Evolutionary conservation across 2,888 invertebrate genomes (phyloP).

Genomic region (Pelosia muscerda): DNA sequence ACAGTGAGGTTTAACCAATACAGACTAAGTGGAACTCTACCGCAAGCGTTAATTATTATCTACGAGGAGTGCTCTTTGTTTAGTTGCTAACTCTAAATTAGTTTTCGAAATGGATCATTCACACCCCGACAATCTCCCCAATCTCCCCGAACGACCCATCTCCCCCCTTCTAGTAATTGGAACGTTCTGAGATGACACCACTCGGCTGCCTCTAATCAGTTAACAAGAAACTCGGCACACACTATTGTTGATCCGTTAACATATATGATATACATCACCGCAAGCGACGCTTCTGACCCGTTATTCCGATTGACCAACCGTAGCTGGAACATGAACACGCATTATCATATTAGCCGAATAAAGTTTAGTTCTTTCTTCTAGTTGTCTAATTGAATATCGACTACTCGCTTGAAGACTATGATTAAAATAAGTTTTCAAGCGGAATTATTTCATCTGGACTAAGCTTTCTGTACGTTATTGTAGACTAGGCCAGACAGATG

Average conservation of each 20-base stretch:
- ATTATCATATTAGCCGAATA: not conserved
- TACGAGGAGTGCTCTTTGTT: slow-evolving; percentile 87
- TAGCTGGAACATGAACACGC: not conserved
- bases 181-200: slow-evolving; percentile 86
- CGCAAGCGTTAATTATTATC: slow-evolving; percentile 87
- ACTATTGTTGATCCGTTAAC: slow-evolving; percentile 74
- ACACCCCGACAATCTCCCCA: slow-evolving; percentile 73
- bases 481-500: too few species aligned
- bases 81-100: slow-evolving; percentile 88
- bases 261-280: slow-evolving; percentile 57
- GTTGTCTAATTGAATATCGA: too few species aligned
- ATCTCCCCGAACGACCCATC: slow-evolving; percentile 54
- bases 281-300: slow-evolving; percentile 21
- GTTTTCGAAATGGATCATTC: slow-evolving; percentile 88
- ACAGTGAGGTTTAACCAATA: slow-evolving; percentile 79
- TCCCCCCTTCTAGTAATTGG: slow-evolving; percentile 81
- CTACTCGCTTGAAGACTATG: too few species aligned
- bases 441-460: too few species aligned
- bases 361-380: not conserved
- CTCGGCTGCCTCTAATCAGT: slow-evolving; percentile 84
- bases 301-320: slow-evolving; percentile 4
- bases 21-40: slow-evolving; percentile 85
- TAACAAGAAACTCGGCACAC: slow-evolving; percentile 82
- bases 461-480: too few species aligned
- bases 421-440: too few species aligned